Evolutionary conservation across 2,888 invertebrate genomes (phyloP).

Genomic region (Dimorphilus gyrociliatus): DNA sequence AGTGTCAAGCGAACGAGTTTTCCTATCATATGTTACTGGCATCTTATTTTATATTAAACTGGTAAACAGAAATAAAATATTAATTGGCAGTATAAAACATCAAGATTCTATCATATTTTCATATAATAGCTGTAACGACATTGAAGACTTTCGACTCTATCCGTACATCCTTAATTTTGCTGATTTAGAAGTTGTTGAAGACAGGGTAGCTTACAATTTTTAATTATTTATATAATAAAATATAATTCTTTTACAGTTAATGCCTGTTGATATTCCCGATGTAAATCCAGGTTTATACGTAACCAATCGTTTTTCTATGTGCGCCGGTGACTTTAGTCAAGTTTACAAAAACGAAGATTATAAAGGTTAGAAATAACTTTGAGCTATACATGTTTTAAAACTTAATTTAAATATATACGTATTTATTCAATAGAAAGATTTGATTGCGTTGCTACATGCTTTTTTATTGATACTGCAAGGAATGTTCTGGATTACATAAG

Average conservation of each 20-base stretch:
- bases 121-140: slow-evolving; percentile 47
- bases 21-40: slow-evolving; percentile 92
- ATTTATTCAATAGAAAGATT: slow-evolving; percentile 48
- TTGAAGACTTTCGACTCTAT: slow-evolving; percentile 60
- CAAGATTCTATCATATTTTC: no score
- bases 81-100: background rate
- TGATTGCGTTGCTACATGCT: slow-evolving; percentile 86
- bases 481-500: slow-evolving; percentile 89
- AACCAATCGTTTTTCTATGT: slow-evolving; percentile 62
- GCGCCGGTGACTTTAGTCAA: slow-evolving; percentile 89
- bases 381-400: no score
- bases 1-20: slow-evolving; percentile 93
- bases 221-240: no score
- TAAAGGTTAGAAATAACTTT: no score
- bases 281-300: slow-evolving; percentile 53
- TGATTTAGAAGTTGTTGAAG: background rate
- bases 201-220: background rate
- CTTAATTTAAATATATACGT: background rate
- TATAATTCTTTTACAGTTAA: slow-evolving; percentile 73
- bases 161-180: no score
- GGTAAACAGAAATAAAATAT: slow-evolving; percentile 39
- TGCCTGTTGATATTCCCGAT: slow-evolving; percentile 68
- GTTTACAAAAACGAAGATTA: slow-evolving; percentile 43
- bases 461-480: slow-evolving; percentile 95
- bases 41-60: slow-evolving; percentile 84